A percentile compares a stretch with the other conserved stretches of the same genome.
Conservation (phyloP, 2,113 vertebrate species). For the rat (Rattus norvegicus) region GRCr8 NC_086024.1:56446001-56446500, state of each 20-base stretch:
- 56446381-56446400: neutral
- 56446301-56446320: neutral
- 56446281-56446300: neutral
- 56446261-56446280: neutral
- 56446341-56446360: neutral
- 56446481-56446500: too few relatives aligned
- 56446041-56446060: neutral
- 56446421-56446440: neutral
- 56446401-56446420: neutral
- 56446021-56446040: neutral
- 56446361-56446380: neutral
- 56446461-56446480: too few relatives aligned
- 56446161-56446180: neutral
- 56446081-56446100: neutral
- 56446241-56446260: neutral
- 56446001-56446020: neutral
- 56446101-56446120: neutral
- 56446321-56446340: neutral
- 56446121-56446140: neutral
- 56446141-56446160: neutral
- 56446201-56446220: neutral
- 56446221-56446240: neutral
- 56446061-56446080: neutral
- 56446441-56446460: too few relatives aligned
- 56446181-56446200: neutral